These are phyloP conservation scores for Chrysemys picta DNA, from an alignment of 2,113 vertebrate species.

Conservation along the genomic window DNA sequence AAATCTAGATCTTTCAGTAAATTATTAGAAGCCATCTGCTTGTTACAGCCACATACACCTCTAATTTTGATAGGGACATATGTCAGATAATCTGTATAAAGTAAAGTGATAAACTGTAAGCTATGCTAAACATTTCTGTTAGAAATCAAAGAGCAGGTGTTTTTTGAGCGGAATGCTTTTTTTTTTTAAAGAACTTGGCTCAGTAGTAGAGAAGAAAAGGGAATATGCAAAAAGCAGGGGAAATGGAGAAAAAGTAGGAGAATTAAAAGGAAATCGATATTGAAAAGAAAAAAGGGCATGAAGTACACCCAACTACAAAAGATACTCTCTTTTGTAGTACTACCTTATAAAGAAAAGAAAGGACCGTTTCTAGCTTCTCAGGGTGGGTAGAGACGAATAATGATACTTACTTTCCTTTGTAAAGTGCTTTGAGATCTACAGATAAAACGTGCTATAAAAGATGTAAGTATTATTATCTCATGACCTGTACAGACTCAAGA, in stretches of 20 bases:
- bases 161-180: not conserved
- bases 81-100: not conserved
- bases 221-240: not conserved
- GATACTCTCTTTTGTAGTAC: not conserved
- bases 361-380: not conserved
- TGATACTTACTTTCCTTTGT: not conserved
- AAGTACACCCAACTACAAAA: not conserved
- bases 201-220: not conserved
- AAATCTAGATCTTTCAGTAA: not conserved
- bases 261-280: not conserved
- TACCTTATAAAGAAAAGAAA: not conserved
- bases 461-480: not conserved
- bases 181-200: not conserved
- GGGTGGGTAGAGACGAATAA: not conserved
- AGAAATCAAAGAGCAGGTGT: not conserved
- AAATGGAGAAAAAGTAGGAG: not conserved
- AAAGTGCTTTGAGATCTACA: not conserved
- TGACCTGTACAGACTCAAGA: not conserved
- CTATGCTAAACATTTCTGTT: not conserved
- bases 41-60: not conserved
- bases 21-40: not conserved
- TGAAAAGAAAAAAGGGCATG: not conserved
- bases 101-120: not conserved
- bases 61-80: not conserved
- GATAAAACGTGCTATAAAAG: not conserved